Evolutionary conservation across 2,797 vertebrate species (phyloP).

Genomic region (Distichodus sexfasciatus): DNA sequence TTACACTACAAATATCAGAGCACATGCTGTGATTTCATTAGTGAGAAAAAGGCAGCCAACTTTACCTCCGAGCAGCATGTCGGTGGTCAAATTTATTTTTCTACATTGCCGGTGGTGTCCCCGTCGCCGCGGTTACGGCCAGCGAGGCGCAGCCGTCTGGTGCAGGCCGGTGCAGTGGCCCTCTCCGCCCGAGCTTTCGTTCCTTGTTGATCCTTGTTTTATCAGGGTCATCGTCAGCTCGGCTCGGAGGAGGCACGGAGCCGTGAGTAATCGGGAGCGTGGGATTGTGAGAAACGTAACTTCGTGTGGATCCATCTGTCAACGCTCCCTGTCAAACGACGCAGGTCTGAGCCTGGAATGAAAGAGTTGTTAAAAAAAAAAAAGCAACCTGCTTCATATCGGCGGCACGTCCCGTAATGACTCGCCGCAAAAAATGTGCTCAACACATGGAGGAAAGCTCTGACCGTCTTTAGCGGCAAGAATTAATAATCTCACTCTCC

Average conservation of each 20-base stretch:
- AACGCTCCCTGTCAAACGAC: conserved; percentile 52
- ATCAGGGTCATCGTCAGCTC: conserved; percentile 45
- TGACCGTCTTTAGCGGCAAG: conserved; percentile 36
- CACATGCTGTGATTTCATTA: conserved; percentile 4
- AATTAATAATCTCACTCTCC: conserved; percentile 30
- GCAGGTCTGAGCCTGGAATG: conserved; percentile 44
- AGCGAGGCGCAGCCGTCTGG: conserved; percentile 39
- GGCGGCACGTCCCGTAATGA: conserved; percentile 43
- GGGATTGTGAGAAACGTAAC: conserved; percentile 52
- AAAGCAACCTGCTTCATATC: conserved; percentile 47
- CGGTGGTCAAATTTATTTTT: not conserved
- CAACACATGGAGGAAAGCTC: conserved; percentile 26
- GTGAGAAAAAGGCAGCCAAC: no score
- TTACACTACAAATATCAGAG: no score
- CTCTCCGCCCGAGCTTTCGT: conserved; percentile 57
- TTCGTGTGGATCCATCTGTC: conserved; percentile 60
- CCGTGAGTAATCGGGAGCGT: conserved; percentile 60
- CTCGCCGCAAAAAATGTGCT: conserved; percentile 36
- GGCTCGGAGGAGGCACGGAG: conserved; percentile 40
- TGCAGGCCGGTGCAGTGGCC: conserved; percentile 59
- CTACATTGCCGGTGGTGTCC: not conserved
- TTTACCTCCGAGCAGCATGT: not conserved
- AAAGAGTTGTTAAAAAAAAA: conserved; percentile 51
- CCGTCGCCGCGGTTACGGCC: not conserved
- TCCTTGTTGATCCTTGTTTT: conserved; percentile 57